Base-by-base conservation (phyloP, 2,797 vertebrate genomes). In the Pelobates cultripes region DNA sequence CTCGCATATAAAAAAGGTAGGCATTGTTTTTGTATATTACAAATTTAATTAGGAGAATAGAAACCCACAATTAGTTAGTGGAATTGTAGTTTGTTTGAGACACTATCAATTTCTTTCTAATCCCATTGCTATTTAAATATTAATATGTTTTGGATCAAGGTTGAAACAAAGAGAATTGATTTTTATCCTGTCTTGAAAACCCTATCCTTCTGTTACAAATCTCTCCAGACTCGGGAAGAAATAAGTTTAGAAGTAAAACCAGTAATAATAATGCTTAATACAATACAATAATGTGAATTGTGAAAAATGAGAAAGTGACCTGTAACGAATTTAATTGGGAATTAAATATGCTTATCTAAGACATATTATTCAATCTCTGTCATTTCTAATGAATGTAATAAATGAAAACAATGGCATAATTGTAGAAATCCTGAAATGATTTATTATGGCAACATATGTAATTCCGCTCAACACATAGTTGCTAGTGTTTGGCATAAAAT, bases 81-180 rank as follows among this genome's bases (percentile, higher is more conserved):
- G 47, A 1, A 12, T 57, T 12, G 55, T 14, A 51, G 47, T 17
- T 45, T 86, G 6, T 7, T 85, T 86, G 84, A 80, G 76, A 74
- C 44, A 73, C 41, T 12, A 89, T 86, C 79, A 88, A 90, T 91
- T 88, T 88, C 64, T 68, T 88, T 88, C 64, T 68, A 89, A 77
- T 86, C 89, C 88, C 0, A 80, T 86, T 82, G 83, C 77, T 88
- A 82, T 86, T 91, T 85, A 91, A 90, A 89, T 89, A 90, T 89
- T 91, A 89, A 92, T 90, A 87, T 72, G 67, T 86, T 75, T 81
- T 82, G 67, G 73, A 86, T 86, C 85, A 91, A 91, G 86, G 86
- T 89, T 88, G 86, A 72, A 70, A 43, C 87, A 89, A 91, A 88
- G 84, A 85, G 80, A 78, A 88, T 90, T 88, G 86, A 92, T 92